These are phyloP conservation scores for Salminus brasiliensis DNA, from an alignment of 2,113 vertebrate species.

Conservation along the genomic window DNA sequence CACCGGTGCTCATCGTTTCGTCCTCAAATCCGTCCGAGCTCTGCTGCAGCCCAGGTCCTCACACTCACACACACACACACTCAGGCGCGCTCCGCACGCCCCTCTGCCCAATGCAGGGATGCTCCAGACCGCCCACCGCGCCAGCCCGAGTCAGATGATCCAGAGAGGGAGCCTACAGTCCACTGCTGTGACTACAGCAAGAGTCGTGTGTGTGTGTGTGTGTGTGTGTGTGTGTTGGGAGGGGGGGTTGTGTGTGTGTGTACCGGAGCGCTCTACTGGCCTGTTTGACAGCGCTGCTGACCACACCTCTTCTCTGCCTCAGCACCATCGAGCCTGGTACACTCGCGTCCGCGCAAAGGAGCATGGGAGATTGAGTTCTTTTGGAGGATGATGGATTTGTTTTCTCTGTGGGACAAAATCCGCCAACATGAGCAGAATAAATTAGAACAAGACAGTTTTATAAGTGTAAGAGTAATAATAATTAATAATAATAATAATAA, in stretches of 20 bases:
- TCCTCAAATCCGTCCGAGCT: conserved; percentile 13
- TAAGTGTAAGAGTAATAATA: no score
- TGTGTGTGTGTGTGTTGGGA: conserved; percentile 49
- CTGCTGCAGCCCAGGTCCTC: conserved; percentile 48
- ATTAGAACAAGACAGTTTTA: no score
- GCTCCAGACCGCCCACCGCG: not conserved
- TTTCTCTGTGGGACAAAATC: no score
- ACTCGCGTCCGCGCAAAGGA: conserved; percentile 30
- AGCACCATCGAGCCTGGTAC: conserved; percentile 57
- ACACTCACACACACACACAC: not conserved
- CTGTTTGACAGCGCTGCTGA: conserved; percentile 43
- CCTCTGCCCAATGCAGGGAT: not conserved
- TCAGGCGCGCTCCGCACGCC: not conserved
- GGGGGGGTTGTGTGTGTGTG: no score
- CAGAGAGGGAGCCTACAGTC: not conserved
- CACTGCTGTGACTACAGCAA: not conserved
- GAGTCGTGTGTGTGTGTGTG: conserved; percentile 56
- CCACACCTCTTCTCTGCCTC: conserved; percentile 51
- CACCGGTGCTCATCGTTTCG: conserved; percentile 60
- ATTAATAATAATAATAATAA: not conserved
- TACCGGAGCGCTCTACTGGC: not conserved
- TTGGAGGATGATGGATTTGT: not conserved
- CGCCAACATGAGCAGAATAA: no score
- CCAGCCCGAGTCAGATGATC: not conserved
- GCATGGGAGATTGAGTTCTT: conserved; percentile 62